Evolutionary conservation across 2,888 invertebrate genomes (phyloP).

Genomic region (Agrochola lota): DNA sequence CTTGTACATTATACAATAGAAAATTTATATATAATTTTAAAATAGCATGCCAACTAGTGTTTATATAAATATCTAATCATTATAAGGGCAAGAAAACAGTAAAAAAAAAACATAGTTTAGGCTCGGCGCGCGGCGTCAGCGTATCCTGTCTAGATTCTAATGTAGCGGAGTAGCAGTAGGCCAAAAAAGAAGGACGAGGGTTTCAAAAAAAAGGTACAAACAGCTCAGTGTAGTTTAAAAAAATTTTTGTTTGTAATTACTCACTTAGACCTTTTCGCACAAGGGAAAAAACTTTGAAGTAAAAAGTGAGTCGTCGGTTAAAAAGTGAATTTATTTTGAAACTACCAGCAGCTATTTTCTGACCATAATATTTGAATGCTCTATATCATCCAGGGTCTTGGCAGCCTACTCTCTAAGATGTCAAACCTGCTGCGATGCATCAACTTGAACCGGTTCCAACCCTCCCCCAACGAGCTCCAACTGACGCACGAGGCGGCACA

Average conservation of each 20-base stretch:
- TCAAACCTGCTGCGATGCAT: constrained; percentile 92
- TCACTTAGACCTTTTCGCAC: not conserved
- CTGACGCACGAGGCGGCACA: constrained; percentile 90
- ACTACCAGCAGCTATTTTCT: no score
- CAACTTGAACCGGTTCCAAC: constrained; percentile 90
- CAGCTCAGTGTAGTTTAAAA: not conserved
- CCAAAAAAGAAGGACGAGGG: not conserved
- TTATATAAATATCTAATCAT: not conserved
- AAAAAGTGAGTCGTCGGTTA: no score
- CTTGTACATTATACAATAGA: not conserved
- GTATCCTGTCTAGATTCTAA: not conserved
- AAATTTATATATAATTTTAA: not conserved
- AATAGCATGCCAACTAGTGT: not conserved
- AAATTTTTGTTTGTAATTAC: not conserved
- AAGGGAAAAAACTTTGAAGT: not conserved
- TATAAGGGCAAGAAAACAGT: not conserved
- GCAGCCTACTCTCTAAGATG: constrained; percentile 86
- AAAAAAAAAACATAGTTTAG: not conserved
- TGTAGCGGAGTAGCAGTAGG: not conserved
- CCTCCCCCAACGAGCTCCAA: constrained; percentile 87
- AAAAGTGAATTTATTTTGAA: not conserved
- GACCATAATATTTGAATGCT: not conserved
- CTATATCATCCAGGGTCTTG: constrained; percentile 30
- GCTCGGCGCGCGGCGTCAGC: not conserved
- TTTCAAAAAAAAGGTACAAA: not conserved